Evolutionary conservation across 2,113 vertebrate genomes (phyloP).

Genomic region (Syrmaticus mikado): DNA sequence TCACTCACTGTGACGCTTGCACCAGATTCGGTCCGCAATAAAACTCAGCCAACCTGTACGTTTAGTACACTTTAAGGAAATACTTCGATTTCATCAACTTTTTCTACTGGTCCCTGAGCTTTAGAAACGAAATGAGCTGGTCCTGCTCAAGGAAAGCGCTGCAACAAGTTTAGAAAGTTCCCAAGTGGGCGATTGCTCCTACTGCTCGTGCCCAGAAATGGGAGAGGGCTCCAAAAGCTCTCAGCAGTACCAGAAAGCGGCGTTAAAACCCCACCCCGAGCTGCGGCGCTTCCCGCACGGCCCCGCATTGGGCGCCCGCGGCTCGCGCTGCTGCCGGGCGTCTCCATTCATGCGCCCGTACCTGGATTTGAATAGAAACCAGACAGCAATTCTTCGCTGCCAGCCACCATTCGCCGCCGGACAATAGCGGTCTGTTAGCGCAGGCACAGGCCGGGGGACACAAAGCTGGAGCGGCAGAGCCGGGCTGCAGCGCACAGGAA

Average conservation of each 20-base stretch:
- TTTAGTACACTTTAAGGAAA: neutral
- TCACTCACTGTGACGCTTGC: neutral
- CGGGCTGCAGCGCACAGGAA: slow-evolving; percentile 91
- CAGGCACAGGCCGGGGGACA: slow-evolving; percentile 89
- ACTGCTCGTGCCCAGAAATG: neutral
- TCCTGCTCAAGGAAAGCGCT: neutral
- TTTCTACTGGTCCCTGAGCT: neutral
- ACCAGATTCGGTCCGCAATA: neutral
- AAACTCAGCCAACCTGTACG: neutral
- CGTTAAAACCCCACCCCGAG: neutral
- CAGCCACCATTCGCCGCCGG: slow-evolving; percentile 87
- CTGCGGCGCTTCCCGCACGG: no score
- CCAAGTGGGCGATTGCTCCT: neutral
- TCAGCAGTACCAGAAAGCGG: neutral
- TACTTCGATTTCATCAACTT: neutral
- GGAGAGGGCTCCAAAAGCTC: neutral
- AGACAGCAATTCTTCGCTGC: slow-evolving; percentile 90
- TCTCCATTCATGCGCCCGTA: slow-evolving; percentile 76
- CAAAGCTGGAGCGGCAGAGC: slow-evolving; percentile 89
- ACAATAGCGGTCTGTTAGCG: slow-evolving; percentile 97
- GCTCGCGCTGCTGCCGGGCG: no score
- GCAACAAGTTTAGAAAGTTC: slow-evolving; percentile 24
- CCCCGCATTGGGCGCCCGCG: neutral
- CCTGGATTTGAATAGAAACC: slow-evolving; percentile 99
- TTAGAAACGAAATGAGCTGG: neutral